These are phyloP conservation scores for Varanus salvator DNA, from an alignment of 2,113 vertebrate species.

Conservation along the genomic window DNA sequence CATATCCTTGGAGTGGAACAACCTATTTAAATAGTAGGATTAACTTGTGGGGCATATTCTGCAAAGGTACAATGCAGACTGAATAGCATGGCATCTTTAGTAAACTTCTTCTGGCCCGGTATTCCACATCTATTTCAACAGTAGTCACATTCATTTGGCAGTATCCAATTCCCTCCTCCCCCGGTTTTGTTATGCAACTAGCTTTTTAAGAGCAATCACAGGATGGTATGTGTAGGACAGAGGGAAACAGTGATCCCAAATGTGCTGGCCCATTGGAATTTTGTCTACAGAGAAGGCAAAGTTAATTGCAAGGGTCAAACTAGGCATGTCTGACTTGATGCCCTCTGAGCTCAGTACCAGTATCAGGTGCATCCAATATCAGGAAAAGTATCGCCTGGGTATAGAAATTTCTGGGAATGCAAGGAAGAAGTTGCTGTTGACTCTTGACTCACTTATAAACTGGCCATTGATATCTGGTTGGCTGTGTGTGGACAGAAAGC, in stretches of 20 bases:
- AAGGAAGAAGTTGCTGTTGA: too few relatives aligned
- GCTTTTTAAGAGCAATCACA: neutral
- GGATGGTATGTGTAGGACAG: rapidly evolving
- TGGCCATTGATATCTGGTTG: too few relatives aligned
- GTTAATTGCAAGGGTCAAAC: too few relatives aligned
- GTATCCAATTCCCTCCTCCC: rapidly evolving
- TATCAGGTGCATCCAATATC: too few relatives aligned
- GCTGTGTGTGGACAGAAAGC: neutral
- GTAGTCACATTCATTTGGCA: too few relatives aligned
- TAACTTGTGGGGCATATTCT: slow-evolving; percentile 51
- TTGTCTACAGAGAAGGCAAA: rapidly evolving
- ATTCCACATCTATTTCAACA: slow-evolving; percentile 1
- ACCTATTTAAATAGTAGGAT: slow-evolving; percentile 62
- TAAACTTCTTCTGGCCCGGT: slow-evolving; percentile 27
- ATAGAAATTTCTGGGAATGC: too few relatives aligned
- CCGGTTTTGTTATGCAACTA: rapidly evolving
- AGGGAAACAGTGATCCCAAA: neutral
- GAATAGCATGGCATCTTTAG: slow-evolving; percentile 26
- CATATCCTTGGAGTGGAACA: slow-evolving; percentile 55
- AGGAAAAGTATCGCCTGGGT: too few relatives aligned
- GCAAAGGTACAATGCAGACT: neutral
- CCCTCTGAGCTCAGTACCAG: too few relatives aligned
- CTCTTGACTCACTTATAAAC: too few relatives aligned
- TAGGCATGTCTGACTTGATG: too few relatives aligned
- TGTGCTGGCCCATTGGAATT: rapidly evolving